phyloP scores from a whole-genome alignment of 2,888 invertebrate species.

The Spisula subtruncata region DNA sequence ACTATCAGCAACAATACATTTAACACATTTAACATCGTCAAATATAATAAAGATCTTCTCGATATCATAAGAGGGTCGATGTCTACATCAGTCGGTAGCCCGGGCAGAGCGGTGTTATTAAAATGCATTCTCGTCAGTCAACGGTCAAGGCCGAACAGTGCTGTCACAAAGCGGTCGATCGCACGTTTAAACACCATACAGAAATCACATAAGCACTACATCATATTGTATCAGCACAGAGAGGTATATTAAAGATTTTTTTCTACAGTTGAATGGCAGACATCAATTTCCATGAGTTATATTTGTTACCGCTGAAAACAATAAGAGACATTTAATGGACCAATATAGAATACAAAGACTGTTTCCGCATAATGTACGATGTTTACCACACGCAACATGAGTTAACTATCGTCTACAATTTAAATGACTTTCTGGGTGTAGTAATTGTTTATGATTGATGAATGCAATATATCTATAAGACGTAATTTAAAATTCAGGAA shows the following conservation, averaged over 20 bases:
- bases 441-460: not conserved
- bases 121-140: too few species aligned
- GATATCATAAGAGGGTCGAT: too few species aligned
- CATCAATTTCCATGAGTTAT: not conserved
- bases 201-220: not conserved
- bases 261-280: too few species aligned
- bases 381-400: not conserved
- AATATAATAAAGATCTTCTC: too few species aligned
- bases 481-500: not conserved
- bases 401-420: not conserved
- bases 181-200: too few species aligned
- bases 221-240: not conserved
- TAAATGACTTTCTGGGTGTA: not conserved
- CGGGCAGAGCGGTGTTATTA: too few species aligned
- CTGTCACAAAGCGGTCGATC: too few species aligned
- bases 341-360: constrained; percentile 8
- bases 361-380: not conserved
- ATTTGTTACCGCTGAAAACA: not conserved
- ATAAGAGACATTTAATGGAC: not conserved
- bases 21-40: too few species aligned
- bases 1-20: too few species aligned
- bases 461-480: not conserved
- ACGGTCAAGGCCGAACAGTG: too few species aligned
- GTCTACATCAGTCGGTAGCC: too few species aligned
- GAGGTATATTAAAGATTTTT: not conserved